Evolutionary conservation across 2,113 vertebrate species (phyloP).

Genomic region (Phalacrocorax aristotelis): DNA sequence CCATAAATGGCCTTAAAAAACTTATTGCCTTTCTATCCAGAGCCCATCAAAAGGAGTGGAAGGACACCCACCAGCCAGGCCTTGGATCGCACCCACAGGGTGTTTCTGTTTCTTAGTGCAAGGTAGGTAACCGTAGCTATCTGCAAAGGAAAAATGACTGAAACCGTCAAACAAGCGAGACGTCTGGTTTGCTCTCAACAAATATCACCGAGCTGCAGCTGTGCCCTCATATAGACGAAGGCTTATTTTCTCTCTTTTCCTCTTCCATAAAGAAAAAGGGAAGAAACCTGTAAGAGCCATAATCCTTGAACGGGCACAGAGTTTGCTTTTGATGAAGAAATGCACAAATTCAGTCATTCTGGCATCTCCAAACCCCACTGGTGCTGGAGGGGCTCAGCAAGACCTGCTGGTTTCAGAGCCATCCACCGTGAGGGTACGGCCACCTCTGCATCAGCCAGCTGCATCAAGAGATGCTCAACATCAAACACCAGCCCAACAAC

Average conservation of each 20-base stretch:
- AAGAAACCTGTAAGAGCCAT: neutral
- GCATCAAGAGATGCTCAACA: neutral
- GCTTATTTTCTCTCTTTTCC: neutral
- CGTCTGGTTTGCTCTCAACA: neutral
- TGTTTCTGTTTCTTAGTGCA: too few species aligned
- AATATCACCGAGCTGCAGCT: neutral
- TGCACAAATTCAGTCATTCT: neutral
- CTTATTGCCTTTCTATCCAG: neutral
- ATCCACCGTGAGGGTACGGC: neutral
- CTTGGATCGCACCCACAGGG: too few species aligned
- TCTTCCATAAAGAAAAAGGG: neutral
- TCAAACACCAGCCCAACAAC: neutral
- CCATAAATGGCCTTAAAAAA: neutral
- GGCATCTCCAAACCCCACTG: neutral
- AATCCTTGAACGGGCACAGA: neutral
- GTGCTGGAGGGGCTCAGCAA: neutral
- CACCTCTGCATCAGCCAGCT: too few species aligned
- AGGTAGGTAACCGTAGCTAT: neutral
- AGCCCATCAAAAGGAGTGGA: neutral
- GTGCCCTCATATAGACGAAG: neutral
- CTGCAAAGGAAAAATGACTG: neutral
- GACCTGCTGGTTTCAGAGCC: neutral
- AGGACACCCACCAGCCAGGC: neutral
- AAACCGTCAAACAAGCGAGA: neutral
- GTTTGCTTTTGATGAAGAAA: conserved; percentile 12